Evolutionary conservation across 2,797 vertebrate species (phyloP), one percentile per base, ranked within the genome.

Genomic region (Novumbra hubbsi): DNA sequence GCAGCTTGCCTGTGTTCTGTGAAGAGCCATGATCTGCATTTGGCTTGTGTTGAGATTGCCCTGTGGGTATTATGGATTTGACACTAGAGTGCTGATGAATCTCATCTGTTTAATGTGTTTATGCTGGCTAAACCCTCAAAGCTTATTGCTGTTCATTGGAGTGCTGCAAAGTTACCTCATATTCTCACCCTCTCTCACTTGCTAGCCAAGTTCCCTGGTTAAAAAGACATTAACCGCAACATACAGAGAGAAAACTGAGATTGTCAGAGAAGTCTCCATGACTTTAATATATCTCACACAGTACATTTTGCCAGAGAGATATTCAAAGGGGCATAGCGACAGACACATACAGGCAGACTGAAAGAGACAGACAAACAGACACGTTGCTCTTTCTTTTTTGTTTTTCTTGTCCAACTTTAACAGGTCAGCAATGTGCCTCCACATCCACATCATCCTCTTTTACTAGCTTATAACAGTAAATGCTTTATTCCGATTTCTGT

Each of bases 71-170:
- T 85, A 89, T 84, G 90, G 90, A 92, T 93, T 91, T 93, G 91
- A 92, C 91, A 92, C 88, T 88, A 91, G 89, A 93, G 89, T 92
- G 91, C 91, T 92, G 91, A 93, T 92, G 90, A 92, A 94, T 94
- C 92, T 93, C 91, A 90, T 93, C 90, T 92, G 83, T 90, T 90
- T 92, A 93, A 93, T 93, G 87, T 93, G 92, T 92, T 94, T 91
- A 93, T 92, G 91, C 89, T 88, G 70, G 82, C 91, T 93, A 92
- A 92, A 89, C 89, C 88, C 86, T 86, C 79, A 91, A 93, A 91
- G 88, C 91, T 92, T 91, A 92, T 91, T 93, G 90, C 89, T 92
- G 92, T 92, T 94, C 91, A 94, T 89, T 92, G 90, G 87, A 93
- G 90, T 92, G 91, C 89, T 89, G 83, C 91, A 92, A 91, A 93